Conservation (phyloP, 1,140 invertebrate species). For the Drosophila prosaltans region DNA sequence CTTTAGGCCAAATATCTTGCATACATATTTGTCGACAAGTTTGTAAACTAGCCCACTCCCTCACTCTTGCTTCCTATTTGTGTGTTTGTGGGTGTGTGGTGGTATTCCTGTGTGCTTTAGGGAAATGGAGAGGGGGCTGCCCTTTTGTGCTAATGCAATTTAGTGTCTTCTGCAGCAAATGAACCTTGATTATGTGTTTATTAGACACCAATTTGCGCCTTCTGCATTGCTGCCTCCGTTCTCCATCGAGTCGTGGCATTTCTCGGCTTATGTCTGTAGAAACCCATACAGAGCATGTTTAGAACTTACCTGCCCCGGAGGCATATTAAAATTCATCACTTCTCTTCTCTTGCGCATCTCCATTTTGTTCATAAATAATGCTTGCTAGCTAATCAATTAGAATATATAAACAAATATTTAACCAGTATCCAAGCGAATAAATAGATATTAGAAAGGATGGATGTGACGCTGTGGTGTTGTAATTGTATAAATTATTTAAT, state of each 20-base stretch:
- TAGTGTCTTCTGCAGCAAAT: constrained; percentile 62
- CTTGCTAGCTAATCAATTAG: constrained; percentile 24
- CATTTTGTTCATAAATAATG: constrained; percentile 40
- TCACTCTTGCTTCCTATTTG: background rate
- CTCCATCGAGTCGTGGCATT: constrained; percentile 26
- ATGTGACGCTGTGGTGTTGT: constrained; percentile 5
- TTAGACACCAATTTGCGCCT: constrained; percentile 69
- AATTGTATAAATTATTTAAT: background rate
- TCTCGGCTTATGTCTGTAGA: background rate
- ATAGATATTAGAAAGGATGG: background rate
- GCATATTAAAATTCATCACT: constrained; percentile 32
- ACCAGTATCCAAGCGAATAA: background rate
- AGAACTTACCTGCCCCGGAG: constrained; percentile 15
- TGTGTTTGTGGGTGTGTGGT: background rate
- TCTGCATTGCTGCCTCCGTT: constrained; percentile 37
- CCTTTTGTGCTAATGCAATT: constrained; percentile 74
- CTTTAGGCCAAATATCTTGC: constrained; percentile 56
- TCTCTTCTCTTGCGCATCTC: background rate
- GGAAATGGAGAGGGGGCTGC: constrained; percentile 10
- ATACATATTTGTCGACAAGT: constrained; percentile 65
- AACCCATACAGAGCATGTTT: background rate
- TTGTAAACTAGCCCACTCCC: constrained; percentile 23
- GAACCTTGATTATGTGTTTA: constrained; percentile 77
- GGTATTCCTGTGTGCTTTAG: background rate
- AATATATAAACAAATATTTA: constrained; percentile 1